A percentile compares a stretch with the other conserved stretches of the same genome.
Evolutionary conservation across 2,888 invertebrate species (phyloP).

Genomic region (Artemia sp.): DNA sequence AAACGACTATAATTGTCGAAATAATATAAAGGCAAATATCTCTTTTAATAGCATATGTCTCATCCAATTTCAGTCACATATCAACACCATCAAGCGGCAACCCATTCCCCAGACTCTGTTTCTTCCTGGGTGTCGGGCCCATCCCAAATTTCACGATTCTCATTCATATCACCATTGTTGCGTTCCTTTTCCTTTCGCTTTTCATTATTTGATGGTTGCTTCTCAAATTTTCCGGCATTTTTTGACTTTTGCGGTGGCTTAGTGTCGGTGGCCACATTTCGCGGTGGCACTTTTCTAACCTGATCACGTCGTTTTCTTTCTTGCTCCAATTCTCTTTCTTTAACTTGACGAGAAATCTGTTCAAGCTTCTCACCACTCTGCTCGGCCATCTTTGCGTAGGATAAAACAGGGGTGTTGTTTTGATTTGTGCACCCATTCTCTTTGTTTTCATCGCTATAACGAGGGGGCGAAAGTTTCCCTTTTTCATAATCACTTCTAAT

Average conservation of each 20-base stretch:
- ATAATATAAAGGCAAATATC: too few relatives aligned
- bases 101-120: background rate
- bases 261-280: background rate
- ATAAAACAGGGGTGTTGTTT: constrained; percentile 19
- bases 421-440: constrained; percentile 14
- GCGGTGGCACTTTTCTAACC: background rate
- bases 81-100: background rate
- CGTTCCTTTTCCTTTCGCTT: constrained; percentile 11
- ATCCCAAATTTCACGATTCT: constrained; percentile 12
- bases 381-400: constrained; percentile 26
- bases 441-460: constrained; percentile 2
- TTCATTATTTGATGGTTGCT: constrained; percentile 4
- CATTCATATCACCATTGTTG: constrained; percentile 14
- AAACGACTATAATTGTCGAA: too few relatives aligned
- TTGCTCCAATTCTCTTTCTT: constrained; percentile 21
- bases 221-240: background rate
- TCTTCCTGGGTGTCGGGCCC: background rate
- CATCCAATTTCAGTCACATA: too few relatives aligned
- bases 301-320: constrained; percentile 16
- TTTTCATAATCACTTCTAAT: background rate
- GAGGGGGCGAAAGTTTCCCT: background rate
- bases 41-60: too few relatives aligned
- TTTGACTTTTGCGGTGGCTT: background rate
- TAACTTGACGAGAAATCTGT: constrained; percentile 25
- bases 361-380: constrained; percentile 25